A percentile compares a stretch with the other conserved stretches of the same genome.
Evolutionary conservation across 2,113 vertebrate species (phyloP).

Genomic region (Podiceps cristatus): DNA sequence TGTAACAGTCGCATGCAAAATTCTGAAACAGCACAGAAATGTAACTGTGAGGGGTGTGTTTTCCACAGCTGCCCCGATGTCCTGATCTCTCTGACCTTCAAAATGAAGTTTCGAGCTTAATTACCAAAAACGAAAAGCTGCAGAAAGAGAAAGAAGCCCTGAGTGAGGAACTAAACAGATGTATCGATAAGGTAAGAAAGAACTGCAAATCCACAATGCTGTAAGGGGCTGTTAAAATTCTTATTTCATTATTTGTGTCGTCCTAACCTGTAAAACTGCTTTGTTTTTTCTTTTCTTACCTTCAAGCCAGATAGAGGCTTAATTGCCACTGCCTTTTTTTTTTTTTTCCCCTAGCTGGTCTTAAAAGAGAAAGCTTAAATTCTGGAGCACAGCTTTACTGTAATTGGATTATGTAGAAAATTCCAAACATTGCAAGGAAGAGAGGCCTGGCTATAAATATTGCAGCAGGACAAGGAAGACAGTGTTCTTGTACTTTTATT

Average conservation of each 20-base stretch:
- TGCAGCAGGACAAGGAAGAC: conserved; percentile 4
- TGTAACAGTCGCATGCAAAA: neutral
- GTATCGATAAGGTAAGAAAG: conserved; percentile 78
- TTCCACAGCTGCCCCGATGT: conserved; percentile 71
- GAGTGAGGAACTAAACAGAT: conserved; percentile 79
- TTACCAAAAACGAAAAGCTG: conserved; percentile 77
- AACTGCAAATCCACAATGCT: neutral
- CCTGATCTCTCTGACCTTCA: conserved; percentile 74
- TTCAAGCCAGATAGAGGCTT: neutral
- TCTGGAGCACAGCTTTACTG: neutral
- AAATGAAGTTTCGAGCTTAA: conserved; percentile 73
- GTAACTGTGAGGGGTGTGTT: neutral
- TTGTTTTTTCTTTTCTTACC: neutral
- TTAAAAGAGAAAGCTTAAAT: neutral
- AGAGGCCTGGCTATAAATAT: neutral
- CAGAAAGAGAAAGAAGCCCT: conserved; percentile 82
- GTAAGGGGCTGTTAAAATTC: neutral
- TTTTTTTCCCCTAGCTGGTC: neutral
- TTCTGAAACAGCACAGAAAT: neutral
- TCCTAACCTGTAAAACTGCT: neutral
- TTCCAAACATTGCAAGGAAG: neutral
- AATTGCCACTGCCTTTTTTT: neutral
- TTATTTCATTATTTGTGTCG: rapidly evolving
- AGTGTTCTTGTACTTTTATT: neutral
- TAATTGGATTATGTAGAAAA: neutral